Evolutionary conservation across 1,140 invertebrate species (phyloP).

Genomic region (Homalodisca vitripennis): DNA sequence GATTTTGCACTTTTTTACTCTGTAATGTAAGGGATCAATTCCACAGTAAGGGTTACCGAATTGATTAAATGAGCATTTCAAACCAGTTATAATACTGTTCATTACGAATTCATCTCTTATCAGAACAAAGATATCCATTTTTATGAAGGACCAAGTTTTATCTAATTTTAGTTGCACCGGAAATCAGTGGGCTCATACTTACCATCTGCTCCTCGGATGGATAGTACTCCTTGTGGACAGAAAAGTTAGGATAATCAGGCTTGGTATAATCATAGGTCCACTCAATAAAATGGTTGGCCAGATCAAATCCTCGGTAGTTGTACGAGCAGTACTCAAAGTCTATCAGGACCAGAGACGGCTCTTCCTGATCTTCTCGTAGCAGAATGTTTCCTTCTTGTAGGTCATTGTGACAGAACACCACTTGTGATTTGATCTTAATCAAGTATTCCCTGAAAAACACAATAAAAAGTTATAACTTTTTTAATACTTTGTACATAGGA

Average conservation of each 20-base stretch:
- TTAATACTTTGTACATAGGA: no score
- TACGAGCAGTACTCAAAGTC: slow-evolving; percentile 95
- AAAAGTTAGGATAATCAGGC: slow-evolving; percentile 75
- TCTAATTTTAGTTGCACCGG: slow-evolving; percentile 23
- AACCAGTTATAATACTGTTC: no score
- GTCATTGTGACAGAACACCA: slow-evolving; percentile 97
- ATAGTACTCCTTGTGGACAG: slow-evolving; percentile 61
- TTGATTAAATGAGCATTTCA: no score
- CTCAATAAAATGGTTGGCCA: slow-evolving; percentile 96
- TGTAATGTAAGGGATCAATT: no score
- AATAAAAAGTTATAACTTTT: no score
- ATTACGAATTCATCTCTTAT: no score
- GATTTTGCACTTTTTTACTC: no score
- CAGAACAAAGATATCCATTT: no score
- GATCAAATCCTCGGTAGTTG: slow-evolving; percentile 91
- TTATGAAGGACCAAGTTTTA: no score
- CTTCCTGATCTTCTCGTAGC: slow-evolving; percentile 34
- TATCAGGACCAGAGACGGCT: slow-evolving; percentile 64
- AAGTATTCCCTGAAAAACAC: slow-evolving; percentile 50
- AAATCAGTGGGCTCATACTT: slow-evolving; percentile 39
- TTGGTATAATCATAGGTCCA: slow-evolving; percentile 91
- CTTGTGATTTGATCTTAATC: slow-evolving; percentile 62
- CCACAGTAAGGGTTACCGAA: no score
- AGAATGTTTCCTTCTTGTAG: slow-evolving; percentile 86
- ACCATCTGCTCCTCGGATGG: slow-evolving; percentile 81